phyloP scores from a whole-genome alignment of 2,888 invertebrate genomes.

The Rhodophaea formosa region DNA sequence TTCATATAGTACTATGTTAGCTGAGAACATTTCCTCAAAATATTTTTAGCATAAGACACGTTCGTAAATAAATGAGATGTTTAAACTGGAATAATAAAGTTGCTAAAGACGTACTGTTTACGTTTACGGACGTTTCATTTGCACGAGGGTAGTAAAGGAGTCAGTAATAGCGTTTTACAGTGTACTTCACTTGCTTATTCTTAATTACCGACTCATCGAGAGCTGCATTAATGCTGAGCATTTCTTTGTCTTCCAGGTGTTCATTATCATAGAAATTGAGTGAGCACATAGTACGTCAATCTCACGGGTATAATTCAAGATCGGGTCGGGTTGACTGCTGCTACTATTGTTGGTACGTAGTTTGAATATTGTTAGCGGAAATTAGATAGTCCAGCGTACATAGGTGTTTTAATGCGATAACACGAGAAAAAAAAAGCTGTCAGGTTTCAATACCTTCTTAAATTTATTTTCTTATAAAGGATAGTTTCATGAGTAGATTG shows the following conservation, averaged over 20 bases:
- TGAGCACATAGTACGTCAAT: neutral
- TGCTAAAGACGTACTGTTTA: constrained; percentile 54
- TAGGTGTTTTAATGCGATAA: too few species aligned
- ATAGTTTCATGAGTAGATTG: too few species aligned
- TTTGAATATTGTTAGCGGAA: neutral
- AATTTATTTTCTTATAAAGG: too few species aligned
- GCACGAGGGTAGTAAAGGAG: constrained; percentile 47
- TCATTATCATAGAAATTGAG: constrained; percentile 29
- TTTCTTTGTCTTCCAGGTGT: constrained; percentile 20
- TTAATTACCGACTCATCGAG: constrained; percentile 24
- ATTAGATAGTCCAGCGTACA: too few species aligned
- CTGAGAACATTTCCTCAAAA: too few species aligned
- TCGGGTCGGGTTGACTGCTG: neutral
- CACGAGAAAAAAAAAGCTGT: too few species aligned
- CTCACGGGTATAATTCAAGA: neutral
- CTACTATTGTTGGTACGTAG: neutral
- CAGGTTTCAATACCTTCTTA: too few species aligned
- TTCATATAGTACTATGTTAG: too few species aligned
- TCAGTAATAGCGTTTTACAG: constrained; percentile 47
- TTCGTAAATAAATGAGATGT: constrained; percentile 25
- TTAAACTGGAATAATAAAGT: constrained; percentile 34
- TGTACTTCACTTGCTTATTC: constrained; percentile 35
- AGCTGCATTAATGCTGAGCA: constrained; percentile 15
- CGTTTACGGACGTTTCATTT: constrained; percentile 60
- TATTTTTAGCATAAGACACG: too few species aligned